Conservation (phyloP, 1,140 invertebrate species). For the Centruroides vittatus region DNA sequence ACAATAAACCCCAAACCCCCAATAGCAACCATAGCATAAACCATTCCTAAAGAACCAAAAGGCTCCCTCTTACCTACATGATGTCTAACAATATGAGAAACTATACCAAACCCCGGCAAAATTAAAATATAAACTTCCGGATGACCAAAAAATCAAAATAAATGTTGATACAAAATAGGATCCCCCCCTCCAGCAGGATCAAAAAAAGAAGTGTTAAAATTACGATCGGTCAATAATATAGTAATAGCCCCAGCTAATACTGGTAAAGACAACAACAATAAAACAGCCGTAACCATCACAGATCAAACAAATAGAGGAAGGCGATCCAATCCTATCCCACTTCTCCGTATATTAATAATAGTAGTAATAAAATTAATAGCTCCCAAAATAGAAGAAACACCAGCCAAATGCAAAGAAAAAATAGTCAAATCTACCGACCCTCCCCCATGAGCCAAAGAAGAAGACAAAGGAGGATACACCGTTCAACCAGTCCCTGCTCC, state of each 20-base stretch:
- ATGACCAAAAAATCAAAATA: conserved; percentile 66
- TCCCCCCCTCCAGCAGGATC: conserved; percentile 48
- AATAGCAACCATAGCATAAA: conserved; percentile 45
- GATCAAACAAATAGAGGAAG: conserved; percentile 45
- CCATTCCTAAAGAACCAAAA: conserved; percentile 43
- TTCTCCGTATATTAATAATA: conserved; percentile 28
- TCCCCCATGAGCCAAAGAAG: conserved; percentile 38
- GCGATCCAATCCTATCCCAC: conserved; percentile 33
- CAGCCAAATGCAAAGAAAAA: conserved; percentile 49
- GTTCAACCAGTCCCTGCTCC: conserved; percentile 48
- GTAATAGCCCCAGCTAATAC: conserved; percentile 57
- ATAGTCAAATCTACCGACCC: conserved; percentile 48
- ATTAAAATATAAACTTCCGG: conserved; percentile 60
- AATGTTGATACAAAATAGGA: conserved; percentile 55
- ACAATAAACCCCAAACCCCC: conserved; percentile 38
- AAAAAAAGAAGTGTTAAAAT: conserved; percentile 54
- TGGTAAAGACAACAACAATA: conserved; percentile 47
- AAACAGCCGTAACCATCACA: conserved; percentile 47
- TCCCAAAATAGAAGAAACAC: conserved; percentile 48
- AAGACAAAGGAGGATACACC: conserved; percentile 48
- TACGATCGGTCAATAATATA: conserved; percentile 51
- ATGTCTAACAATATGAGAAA: conserved; percentile 45
- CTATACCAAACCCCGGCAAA: conserved; percentile 43
- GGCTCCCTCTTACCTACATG: conserved; percentile 42
- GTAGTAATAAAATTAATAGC: conserved; percentile 45